These are phyloP conservation scores for Pygoscelis adeliae DNA, from an alignment of 2,113 vertebrate genomes.

Conservation along the genomic window DNA sequence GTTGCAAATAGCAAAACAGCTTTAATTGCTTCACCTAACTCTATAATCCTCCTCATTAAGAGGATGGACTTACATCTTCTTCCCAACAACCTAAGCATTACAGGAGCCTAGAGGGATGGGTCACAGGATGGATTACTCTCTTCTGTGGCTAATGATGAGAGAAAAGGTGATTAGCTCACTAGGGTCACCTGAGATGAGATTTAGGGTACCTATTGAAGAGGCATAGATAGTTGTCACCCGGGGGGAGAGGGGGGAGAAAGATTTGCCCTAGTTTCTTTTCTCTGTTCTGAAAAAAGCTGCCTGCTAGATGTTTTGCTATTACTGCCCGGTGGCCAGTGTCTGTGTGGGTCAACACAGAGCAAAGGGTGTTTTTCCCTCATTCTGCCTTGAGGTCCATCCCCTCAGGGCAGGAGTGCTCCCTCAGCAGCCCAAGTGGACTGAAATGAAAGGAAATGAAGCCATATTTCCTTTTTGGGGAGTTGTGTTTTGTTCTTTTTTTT, in stretches of 20 bases:
- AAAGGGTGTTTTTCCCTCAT: not conserved
- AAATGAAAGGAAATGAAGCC: not conserved
- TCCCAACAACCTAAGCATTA: not conserved
- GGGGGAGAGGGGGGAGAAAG: not conserved
- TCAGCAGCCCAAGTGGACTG: not conserved
- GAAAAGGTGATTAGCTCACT: constrained; percentile 32
- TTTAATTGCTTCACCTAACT: not conserved
- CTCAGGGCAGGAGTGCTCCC: not conserved
- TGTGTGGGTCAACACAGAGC: not conserved
- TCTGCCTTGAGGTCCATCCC: not conserved
- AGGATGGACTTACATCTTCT: not conserved
- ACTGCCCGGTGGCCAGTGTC: not conserved
- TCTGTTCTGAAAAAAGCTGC: not conserved
- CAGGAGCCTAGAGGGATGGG: not conserved
- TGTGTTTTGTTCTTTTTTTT: not conserved
- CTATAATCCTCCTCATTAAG: constrained; percentile 13
- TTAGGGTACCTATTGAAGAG: not conserved
- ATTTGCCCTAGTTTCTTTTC: not conserved
- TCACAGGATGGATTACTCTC: not conserved
- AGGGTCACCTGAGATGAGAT: not conserved
- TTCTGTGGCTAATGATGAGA: not conserved
- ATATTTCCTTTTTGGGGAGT: not conserved
- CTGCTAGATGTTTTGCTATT: not conserved
- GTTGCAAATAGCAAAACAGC: not conserved
- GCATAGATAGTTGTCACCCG: not conserved